Percentiles rank a stretch among this genome's conserved stretches.
Evolutionary conservation across 1,140 invertebrate species (phyloP).

Genomic region (Bombus ignitus): DNA sequence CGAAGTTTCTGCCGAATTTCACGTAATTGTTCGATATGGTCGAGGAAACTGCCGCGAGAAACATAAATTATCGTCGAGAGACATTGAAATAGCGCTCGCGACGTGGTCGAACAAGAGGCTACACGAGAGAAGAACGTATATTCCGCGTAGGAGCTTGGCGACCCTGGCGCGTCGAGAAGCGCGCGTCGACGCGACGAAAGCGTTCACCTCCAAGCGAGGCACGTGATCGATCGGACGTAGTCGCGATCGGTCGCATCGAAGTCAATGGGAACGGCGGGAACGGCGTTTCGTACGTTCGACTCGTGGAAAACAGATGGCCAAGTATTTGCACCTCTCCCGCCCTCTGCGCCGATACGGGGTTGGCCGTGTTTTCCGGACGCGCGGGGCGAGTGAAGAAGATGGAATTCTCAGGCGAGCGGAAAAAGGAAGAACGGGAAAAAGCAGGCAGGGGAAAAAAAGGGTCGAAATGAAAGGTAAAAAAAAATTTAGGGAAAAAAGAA

Average conservation of each 20-base stretch:
- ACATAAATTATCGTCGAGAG: conserved; percentile 15
- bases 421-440: neutral
- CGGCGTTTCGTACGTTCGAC: conserved; percentile 49
- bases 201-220: conserved; percentile 20
- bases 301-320: conserved; percentile 52
- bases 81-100: neutral
- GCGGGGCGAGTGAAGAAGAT: neutral
- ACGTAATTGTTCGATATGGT: neutral
- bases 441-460: neutral
- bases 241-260: conserved; percentile 43
- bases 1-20: neutral
- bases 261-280: conserved; percentile 50
- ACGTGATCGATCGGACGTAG: conserved; percentile 31
- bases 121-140: too few species aligned
- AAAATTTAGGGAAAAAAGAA: neutral
- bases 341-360: conserved; percentile 52
- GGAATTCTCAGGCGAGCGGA: neutral
- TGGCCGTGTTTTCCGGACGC: conserved; percentile 55
- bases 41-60: neutral
- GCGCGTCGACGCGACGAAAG: conserved; percentile 24
- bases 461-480: neutral
- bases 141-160: neutral
- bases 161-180: neutral
- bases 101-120: neutral
- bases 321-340: neutral